Conservation (phyloP, 2,113 vertebrate genomes). For the pig (Sus scrofa) region DNA sequence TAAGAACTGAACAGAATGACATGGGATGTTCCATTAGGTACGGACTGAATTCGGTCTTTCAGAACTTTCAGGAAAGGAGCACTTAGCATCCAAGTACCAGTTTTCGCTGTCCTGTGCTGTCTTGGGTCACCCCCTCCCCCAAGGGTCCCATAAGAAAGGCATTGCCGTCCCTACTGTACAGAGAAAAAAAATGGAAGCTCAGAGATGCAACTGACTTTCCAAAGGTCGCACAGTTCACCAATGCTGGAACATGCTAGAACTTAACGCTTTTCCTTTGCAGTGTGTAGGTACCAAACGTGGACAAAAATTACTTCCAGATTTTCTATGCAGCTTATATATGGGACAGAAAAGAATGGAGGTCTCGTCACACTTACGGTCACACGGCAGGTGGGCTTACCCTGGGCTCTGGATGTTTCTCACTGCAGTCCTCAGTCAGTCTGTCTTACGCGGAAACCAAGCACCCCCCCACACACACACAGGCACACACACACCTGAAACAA, state of each 20-base stretch:
- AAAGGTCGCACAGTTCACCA: not conserved
- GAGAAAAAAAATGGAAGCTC: not conserved
- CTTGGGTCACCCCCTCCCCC: not conserved
- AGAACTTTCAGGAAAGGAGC: not conserved
- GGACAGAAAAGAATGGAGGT: too few species aligned
- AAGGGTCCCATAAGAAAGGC: not conserved
- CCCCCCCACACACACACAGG: not conserved
- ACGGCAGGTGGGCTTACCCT: not conserved
- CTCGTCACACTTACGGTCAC: not conserved
- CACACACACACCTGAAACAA: not conserved
- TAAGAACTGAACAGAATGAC: not conserved
- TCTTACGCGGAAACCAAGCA: not conserved
- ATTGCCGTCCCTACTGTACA: not conserved
- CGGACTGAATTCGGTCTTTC: not conserved
- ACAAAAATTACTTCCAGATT: not conserved
- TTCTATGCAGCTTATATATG: not conserved
- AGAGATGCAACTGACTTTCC: not conserved
- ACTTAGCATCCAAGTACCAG: not conserved
- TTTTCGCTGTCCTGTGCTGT: fast-evolving
- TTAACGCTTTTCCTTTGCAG: not conserved
- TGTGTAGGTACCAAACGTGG: not conserved
- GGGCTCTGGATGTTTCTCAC: not conserved
- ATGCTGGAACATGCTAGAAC: not conserved
- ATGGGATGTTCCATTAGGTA: not conserved
- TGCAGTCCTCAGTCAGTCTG: not conserved